Evolutionary conservation across 2,888 invertebrate species (phyloP).

Genomic region (Adelphocoris suturalis): DNA sequence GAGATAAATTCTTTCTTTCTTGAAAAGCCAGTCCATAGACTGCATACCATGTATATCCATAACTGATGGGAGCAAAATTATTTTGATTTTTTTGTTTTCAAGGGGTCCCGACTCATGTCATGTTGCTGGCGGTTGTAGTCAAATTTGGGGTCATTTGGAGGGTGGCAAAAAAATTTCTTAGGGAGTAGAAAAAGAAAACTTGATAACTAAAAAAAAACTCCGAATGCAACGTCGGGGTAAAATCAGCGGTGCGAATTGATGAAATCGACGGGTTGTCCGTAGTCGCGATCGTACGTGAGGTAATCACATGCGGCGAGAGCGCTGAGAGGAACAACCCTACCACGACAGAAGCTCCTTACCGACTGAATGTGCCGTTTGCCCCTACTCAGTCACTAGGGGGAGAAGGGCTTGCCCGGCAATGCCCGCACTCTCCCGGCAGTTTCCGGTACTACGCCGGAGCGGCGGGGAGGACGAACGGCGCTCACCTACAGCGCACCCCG

Average conservation of each 20-base stretch:
- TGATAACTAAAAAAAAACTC: conserved; percentile 2
- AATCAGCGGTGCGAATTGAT: conserved; percentile 9
- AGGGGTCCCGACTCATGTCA: conserved; percentile 50
- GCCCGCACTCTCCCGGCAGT: conserved; percentile 55
- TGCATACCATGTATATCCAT: conserved; percentile 96
- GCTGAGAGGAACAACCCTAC: conserved; percentile 34
- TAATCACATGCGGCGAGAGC: conserved; percentile 50
- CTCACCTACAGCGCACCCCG: conserved; percentile 72
- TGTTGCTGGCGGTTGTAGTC: conserved; percentile 37
- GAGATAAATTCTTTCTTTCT: conserved; percentile 96
- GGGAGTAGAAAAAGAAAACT: conserved; percentile 24
- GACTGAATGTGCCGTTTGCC: conserved; percentile 51
- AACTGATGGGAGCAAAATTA: conserved; percentile 51
- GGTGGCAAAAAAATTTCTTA: background rate
- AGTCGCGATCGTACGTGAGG: conserved; percentile 64
- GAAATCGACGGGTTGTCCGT: conserved; percentile 30
- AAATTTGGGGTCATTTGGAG: conserved; percentile 22
- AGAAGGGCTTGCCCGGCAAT: conserved; percentile 57
- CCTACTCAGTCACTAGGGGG: conserved; percentile 58
- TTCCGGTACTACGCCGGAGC: conserved; percentile 29
- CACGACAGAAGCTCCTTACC: conserved; percentile 65
- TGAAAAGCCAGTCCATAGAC: conserved; percentile 98
- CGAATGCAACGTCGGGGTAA: background rate
- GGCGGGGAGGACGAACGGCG: conserved; percentile 50
- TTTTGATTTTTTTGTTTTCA: background rate